Conservation (phyloP, 1,140 invertebrate species). For the Heterodera schachtii region DNA sequence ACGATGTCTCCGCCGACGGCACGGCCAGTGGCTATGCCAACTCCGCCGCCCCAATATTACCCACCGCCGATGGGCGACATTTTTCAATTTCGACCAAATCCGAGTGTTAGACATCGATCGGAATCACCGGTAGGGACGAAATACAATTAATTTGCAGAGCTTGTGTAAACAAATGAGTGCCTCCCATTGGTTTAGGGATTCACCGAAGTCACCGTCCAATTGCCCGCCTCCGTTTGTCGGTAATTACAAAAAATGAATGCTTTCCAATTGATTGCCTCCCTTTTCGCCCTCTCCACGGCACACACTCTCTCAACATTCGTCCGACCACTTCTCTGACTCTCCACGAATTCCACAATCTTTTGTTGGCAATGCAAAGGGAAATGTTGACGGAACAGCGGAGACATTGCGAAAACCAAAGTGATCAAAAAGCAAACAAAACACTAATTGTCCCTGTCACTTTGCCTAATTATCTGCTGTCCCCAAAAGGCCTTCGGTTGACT, state of each 20-base stretch:
- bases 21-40: slow-evolving; percentile 9
- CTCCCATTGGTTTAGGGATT: neutral
- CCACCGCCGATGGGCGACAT: neutral
- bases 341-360: slow-evolving; percentile 27
- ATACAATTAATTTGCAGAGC: too few relatives aligned
- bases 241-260: neutral
- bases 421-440: neutral
- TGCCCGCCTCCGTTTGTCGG: slow-evolving; percentile 27
- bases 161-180: too few relatives aligned
- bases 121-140: slow-evolving; percentile 10
- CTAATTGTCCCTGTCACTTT: neutral
- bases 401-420: neutral
- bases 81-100: neutral
- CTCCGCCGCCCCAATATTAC: slow-evolving; percentile 30
- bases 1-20: neutral
- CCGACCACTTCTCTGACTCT: slow-evolving; percentile 25
- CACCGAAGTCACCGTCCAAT: slow-evolving; percentile 28
- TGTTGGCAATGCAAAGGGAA: slow-evolving; percentile 23
- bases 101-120: slow-evolving; percentile 12
- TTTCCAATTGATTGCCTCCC: neutral
- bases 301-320: slow-evolving; percentile 11
- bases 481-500: neutral
- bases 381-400: slow-evolving; percentile 18
- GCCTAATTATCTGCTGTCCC: neutral
- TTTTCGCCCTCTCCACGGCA: slow-evolving; percentile 24